These are phyloP conservation scores for Chironomus tepperi DNA, from an alignment of 1,140 invertebrate genomes.

Conservation along the genomic window DNA sequence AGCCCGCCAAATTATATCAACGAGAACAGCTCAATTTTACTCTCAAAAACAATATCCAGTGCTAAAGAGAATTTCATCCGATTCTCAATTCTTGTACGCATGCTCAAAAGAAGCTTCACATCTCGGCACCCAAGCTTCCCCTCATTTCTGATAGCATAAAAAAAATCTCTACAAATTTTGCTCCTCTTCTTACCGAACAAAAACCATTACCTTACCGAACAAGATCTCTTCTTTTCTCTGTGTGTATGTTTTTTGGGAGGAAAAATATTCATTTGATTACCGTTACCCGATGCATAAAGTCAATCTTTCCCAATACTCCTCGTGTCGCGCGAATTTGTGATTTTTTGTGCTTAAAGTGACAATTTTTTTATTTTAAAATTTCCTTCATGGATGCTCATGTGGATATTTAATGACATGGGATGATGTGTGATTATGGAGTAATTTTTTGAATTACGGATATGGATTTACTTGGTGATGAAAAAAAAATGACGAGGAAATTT, in stretches of 20 bases:
- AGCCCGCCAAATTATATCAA: too few relatives aligned
- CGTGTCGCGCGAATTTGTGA: neutral
- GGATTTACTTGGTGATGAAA: too few relatives aligned
- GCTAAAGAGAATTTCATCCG: neutral
- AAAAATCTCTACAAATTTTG: neutral
- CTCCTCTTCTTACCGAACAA: neutral
- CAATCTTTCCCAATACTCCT: neutral
- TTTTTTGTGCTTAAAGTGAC: too few relatives aligned
- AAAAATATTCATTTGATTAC: constrained; percentile 19
- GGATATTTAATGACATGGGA: too few relatives aligned
- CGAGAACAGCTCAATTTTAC: too few relatives aligned
- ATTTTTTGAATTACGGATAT: too few relatives aligned
- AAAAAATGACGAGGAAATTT: too few relatives aligned
- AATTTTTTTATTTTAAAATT: too few relatives aligned
- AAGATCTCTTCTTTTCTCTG: neutral
- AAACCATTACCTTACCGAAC: neutral
- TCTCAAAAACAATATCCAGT: neutral
- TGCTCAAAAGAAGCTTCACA: neutral
- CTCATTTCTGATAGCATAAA: neutral
- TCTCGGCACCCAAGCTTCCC: neutral
- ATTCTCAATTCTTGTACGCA: neutral
- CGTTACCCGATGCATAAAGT: constrained; percentile 14
- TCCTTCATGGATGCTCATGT: too few relatives aligned
- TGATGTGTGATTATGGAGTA: too few relatives aligned
- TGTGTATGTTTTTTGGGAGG: neutral